Percentiles rank a stretch among this genome's conserved stretches.
Conservation (phyloP, 2,888 invertebrate genomes). For the Arrhopalites spinosus region DNA sequence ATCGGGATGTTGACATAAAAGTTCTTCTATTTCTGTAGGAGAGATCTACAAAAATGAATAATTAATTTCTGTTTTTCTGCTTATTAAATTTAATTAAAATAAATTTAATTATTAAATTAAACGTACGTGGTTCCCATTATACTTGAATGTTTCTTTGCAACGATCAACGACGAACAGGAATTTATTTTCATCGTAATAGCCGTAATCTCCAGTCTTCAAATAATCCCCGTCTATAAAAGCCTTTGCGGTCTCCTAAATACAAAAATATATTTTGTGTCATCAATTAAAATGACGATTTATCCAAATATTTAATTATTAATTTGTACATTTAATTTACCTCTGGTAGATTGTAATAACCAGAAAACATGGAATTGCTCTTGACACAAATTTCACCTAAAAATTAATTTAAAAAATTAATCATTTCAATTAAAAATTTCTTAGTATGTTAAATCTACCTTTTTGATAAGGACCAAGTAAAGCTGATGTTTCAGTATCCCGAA, state of each 20-base stretch:
- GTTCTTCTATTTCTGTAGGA: constrained; percentile 48
- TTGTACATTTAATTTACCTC: too few relatives aligned
- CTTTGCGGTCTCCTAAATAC: constrained; percentile 45
- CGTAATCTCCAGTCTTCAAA: constrained; percentile 52
- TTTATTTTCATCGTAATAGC: constrained; percentile 49
- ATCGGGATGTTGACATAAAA: constrained; percentile 45
- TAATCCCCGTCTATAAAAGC: constrained; percentile 45
- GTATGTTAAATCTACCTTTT: constrained; percentile 55
- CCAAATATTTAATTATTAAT: too few relatives aligned
- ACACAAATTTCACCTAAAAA: constrained; percentile 60
- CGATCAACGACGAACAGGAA: constrained; percentile 51
- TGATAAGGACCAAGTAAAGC: constrained; percentile 58
- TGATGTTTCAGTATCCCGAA: constrained; percentile 53
- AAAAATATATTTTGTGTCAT: too few relatives aligned
- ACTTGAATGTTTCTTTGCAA: constrained; percentile 53
- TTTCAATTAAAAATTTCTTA: too few relatives aligned
- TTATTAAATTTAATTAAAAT: too few relatives aligned
- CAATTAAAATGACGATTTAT: too few relatives aligned
- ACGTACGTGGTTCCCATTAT: constrained; percentile 47
- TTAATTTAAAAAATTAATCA: too few relatives aligned
- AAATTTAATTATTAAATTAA: too few relatives aligned
- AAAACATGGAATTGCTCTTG: constrained; percentile 54
- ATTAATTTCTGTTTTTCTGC: too few relatives aligned
- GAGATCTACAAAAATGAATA: too few relatives aligned
- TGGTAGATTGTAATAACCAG: constrained; percentile 44